A percentile compares a stretch with the other conserved stretches of the same genome.
phyloP scores from a whole-genome alignment of 2,888 invertebrate species.

The Drosophila mettleri region DNA sequence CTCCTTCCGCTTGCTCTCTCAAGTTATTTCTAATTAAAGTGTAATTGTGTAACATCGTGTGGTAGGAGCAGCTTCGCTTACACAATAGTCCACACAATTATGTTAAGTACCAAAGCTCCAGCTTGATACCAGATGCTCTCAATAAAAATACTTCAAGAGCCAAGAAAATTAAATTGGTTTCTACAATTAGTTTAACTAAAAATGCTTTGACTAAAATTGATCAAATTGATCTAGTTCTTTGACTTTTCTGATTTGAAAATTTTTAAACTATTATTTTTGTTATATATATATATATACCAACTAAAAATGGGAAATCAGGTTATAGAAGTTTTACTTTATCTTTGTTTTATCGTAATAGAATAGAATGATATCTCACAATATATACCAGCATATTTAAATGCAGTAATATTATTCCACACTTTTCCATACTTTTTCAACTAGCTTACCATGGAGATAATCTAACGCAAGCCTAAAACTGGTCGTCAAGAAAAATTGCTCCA shows the following conservation, averaged over 20 bases:
- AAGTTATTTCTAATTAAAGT: conserved; percentile 69
- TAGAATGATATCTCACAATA: too few relatives aligned
- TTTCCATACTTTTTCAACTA: background rate
- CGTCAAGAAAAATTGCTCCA: conserved; percentile 26
- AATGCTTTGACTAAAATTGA: background rate
- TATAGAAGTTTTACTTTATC: too few relatives aligned
- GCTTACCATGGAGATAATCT: conserved; percentile 10
- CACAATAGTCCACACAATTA: conserved; percentile 36
- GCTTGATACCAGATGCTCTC: conserved; percentile 10
- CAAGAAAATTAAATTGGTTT: background rate
- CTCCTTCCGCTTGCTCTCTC: background rate
- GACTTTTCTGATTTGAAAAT: too few relatives aligned
- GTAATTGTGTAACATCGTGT: conserved; percentile 49
- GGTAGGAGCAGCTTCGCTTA: conserved; percentile 12
- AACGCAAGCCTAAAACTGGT: background rate
- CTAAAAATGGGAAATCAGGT: too few relatives aligned
- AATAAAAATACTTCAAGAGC: background rate
- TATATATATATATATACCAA: too few relatives aligned
- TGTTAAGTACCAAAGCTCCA: conserved; percentile 16
- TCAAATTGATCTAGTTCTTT: background rate
- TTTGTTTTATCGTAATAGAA: too few relatives aligned
- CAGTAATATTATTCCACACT: background rate
- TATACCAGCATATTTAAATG: background rate
- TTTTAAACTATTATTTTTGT: too few relatives aligned
- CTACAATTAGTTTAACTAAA: background rate